phyloP scores from a whole-genome alignment of 2,797 vertebrate genomes.

The Cuniculus paca region DNA sequence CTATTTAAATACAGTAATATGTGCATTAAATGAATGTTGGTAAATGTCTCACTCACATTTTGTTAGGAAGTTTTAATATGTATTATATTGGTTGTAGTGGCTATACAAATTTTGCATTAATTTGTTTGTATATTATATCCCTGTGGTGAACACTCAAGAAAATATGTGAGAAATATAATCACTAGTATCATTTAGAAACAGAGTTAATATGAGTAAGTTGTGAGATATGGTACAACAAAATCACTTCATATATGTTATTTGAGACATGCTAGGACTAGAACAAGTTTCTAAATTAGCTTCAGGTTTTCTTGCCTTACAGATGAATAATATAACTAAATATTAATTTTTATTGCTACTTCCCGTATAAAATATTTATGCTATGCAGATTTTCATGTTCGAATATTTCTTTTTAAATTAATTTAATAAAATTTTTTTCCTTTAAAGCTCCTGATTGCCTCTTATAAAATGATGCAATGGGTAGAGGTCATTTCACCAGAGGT shows the following conservation, averaged over 20 bases:
- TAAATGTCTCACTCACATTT: constrained; percentile 74
- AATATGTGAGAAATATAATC: constrained; percentile 54
- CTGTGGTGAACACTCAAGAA: background rate
- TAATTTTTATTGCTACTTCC: constrained; percentile 75
- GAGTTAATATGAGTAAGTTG: constrained; percentile 66
- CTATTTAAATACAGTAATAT: background rate
- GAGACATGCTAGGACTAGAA: constrained; percentile 57
- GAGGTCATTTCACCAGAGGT: constrained; percentile 87
- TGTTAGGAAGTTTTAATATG: constrained; percentile 75
- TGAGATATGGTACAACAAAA: constrained; percentile 75
- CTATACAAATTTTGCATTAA: constrained; percentile 76
- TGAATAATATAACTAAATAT: constrained; percentile 81
- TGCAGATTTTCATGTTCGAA: constrained; percentile 85
- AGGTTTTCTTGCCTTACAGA: constrained; percentile 65
- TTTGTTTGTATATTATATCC: constrained; percentile 55
- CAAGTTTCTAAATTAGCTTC: constrained; percentile 66
- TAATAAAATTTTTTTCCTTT: constrained; percentile 85
- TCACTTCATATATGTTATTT: constrained; percentile 64
- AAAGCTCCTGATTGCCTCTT: constrained; percentile 83
- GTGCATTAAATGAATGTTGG: constrained; percentile 17
- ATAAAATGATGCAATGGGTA: constrained; percentile 83
- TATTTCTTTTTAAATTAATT: constrained; percentile 87
- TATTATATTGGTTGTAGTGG: constrained; percentile 59
- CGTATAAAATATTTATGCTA: constrained; percentile 80
- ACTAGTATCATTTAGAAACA: constrained; percentile 36